Base-by-base conservation (phyloP, 2,888 invertebrate genomes). In the Therioaphis trifolii region DNA sequence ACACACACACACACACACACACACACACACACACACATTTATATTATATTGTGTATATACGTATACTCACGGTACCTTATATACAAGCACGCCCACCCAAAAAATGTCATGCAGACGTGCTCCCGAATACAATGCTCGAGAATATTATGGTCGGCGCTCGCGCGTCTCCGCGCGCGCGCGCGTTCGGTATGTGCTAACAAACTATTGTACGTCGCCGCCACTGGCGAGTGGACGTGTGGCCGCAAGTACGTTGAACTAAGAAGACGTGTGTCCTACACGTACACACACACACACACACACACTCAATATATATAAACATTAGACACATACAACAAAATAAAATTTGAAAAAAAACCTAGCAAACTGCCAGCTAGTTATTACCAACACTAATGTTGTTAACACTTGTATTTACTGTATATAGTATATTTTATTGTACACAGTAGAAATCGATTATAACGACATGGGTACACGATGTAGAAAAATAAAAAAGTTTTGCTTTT, bases 91-190 rank as follows among this genome's bases (percentile, higher is more conserved):
- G 63, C 82, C 82, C 82, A 82, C 82, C 82, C 82, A 74, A 82
- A 82, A 82, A 80, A 74, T 82, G 72, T 82, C 72, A 82, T 27
- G 82, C 72, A 74, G 74, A 82, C 82, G 82, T 82, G 82, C 82
- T 82, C 82, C 82, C 72, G 82, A 82, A 82, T 82, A 82, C 82
- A 82, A 82, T 82, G 63, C 82, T 27, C 35, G 74, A 72, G 82
- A 82, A 82, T 74, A 82, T 74, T 82, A 63, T 82, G 72, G 72
- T 80, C 80, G 71, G 80, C 71, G 80, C 71, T 80, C 79, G 79
- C 80, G 66, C 35, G 43, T 43, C 35, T 61, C 27, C n/a, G 58
- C n/a, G n/a, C n/a, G n/a, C n/a, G 40, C 58, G 66, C 35, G 43
- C 55, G 52, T 61, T 43, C n/a, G 58, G 80, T 80, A 72, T 66